A percentile compares a stretch with the other conserved stretches of the same genome.
Conservation (phyloP, 2,888 invertebrate genomes). For the Azorinus chamasolen region DNA sequence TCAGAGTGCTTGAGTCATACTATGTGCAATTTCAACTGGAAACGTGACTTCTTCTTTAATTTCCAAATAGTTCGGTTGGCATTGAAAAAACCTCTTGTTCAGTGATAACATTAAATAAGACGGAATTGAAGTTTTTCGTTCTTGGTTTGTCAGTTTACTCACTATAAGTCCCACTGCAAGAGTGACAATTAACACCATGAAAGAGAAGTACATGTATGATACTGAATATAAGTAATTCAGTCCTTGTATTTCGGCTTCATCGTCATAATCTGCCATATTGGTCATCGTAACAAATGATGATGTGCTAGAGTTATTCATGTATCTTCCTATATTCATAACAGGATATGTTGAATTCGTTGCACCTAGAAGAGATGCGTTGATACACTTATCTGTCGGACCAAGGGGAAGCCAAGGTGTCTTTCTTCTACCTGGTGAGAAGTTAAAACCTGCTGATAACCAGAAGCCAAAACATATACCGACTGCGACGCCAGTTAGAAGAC, state of each 20-base stretch:
- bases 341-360: neutral
- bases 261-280: too few relatives aligned
- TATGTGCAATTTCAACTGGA: too few relatives aligned
- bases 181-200: slow-evolving; percentile 23
- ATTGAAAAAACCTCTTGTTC: too few relatives aligned
- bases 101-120: too few relatives aligned
- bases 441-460: slow-evolving; percentile 65
- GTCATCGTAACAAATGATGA: neutral
- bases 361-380: too few relatives aligned
- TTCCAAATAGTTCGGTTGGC: too few relatives aligned
- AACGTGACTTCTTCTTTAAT: too few relatives aligned
- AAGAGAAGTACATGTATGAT: slow-evolving; percentile 36
- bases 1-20: too few relatives aligned
- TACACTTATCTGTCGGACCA: slow-evolving; percentile 68
- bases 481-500: slow-evolving; percentile 62
- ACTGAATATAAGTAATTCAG: slow-evolving; percentile 47
- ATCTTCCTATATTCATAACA: neutral
- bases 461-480: slow-evolving; percentile 48
- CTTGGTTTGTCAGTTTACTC: slow-evolving; percentile 32
- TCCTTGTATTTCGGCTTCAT: slow-evolving; percentile 7
- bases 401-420: slow-evolving; percentile 63
- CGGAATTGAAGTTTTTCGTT: too few relatives aligned
- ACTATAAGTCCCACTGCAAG: slow-evolving; percentile 26
- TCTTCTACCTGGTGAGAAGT: slow-evolving; percentile 59
- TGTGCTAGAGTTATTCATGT: neutral